Percentiles rank a stretch among this genome's conserved stretches.
phyloP scores from a whole-genome alignment of 2,888 invertebrate species.

The Parnassius smintheus region DNA sequence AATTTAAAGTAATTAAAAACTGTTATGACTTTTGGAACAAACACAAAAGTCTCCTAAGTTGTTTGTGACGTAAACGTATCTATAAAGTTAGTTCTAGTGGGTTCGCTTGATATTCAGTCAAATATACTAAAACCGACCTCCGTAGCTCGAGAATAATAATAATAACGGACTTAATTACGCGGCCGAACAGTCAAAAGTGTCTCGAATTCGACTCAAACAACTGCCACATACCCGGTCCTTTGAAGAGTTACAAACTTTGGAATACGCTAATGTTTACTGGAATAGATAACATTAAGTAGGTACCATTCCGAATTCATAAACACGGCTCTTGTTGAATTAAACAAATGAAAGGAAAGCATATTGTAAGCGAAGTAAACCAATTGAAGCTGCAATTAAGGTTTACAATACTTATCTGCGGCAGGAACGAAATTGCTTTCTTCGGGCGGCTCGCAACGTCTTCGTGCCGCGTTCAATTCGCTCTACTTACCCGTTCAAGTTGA shows the following conservation, averaged over 20 bases:
- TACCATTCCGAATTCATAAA: slow-evolving; percentile 21
- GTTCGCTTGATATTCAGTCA: slow-evolving; percentile 16
- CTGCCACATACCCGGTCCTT: slow-evolving; percentile 9
- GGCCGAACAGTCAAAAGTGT: slow-evolving; percentile 13
- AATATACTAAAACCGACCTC: slow-evolving; percentile 7
- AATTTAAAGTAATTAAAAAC: too few species aligned
- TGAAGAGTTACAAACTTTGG: slow-evolving; percentile 10
- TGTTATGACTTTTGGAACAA: too few species aligned
- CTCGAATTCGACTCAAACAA: slow-evolving; percentile 14
- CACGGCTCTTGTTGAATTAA: slow-evolving; percentile 36
- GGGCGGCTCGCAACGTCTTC: slow-evolving; percentile 41
- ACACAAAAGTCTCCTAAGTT: too few species aligned
- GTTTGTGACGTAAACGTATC: too few species aligned
- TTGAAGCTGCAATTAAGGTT: slow-evolving; percentile 56
- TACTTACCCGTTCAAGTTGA: slow-evolving; percentile 20
- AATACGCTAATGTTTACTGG: slow-evolving; percentile 24
- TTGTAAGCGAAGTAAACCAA: slow-evolving; percentile 47
- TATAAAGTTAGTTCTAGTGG: neutral
- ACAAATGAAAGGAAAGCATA: slow-evolving; percentile 35
- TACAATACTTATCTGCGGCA: slow-evolving; percentile 49
- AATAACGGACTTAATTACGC: slow-evolving; percentile 24
- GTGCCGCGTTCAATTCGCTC: slow-evolving; percentile 42
- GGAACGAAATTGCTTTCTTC: slow-evolving; percentile 61
- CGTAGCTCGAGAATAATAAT: slow-evolving; percentile 10
- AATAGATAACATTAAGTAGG: slow-evolving; percentile 30